Evolutionary conservation across 2,797 vertebrate species (phyloP), one percentile per base, ranked within the genome.

Genomic region (Uromys caudimaculatus): DNA sequence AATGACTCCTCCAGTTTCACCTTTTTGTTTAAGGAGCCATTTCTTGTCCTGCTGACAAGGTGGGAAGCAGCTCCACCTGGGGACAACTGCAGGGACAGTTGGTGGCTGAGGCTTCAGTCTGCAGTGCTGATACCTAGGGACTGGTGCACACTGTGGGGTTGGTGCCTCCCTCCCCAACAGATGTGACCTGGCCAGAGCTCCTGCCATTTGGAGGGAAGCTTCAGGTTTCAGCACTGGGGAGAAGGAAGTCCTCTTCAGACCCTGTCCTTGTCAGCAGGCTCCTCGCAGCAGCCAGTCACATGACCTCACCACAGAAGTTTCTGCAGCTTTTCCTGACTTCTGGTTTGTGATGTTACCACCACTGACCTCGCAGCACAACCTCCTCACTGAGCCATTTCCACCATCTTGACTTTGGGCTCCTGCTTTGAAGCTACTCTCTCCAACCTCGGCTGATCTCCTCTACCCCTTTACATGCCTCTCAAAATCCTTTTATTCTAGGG

Each of bases 21-120:
- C 13, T 86, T 94, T 88, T 85, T 24, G 0, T 32, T 67, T 19
- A 78, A n/a, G 67, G 69, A 75, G 11, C 71, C 82, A 50, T 92
- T 91, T 93, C 77, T 82, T 75, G 64, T 73, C 41, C 89, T 85
- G 64, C 91, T 93, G 89, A 94, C 93, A 67, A 75, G 13, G 78
- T 0, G 0, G 50, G 44, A 64, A 60, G 38, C 23, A 32, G n/a
- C 77, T 47, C 73, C 44, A 38, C 50, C 83, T 2, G 5, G 19
- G 38, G 90, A 87, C 87, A 73, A 10, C 21, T 4, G 54, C 85
- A 38, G 52, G 16, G 58, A 38, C 79, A 90, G 81, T 62, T 29
- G 83, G 62, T 0, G 0, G 83, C 62, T 4, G 2, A 64, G 82
- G 60, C 23, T 24, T 41, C 41, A 94, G 62, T 87, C 92, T 44